Conservation (phyloP, 2,888 invertebrate genomes). For the Lepas anatifera region DNA sequence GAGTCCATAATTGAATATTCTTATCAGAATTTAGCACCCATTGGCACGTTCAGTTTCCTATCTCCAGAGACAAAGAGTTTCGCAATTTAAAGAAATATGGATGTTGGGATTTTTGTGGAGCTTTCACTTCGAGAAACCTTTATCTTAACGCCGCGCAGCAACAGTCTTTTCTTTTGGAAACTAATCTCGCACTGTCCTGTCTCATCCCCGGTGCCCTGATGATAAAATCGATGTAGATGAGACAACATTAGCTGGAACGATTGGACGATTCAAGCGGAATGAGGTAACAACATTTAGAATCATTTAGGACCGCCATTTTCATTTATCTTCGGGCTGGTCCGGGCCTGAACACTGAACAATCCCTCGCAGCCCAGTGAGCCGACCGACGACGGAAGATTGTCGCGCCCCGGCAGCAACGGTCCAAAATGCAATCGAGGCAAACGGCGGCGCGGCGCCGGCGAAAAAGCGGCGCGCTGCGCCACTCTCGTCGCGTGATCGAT, state of each 20-base stretch:
- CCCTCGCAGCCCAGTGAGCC: no score
- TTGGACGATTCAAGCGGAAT: slow-evolving; percentile 4
- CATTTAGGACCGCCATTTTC: slow-evolving; percentile 7
- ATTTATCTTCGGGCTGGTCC: neutral
- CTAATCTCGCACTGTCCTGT: neutral
- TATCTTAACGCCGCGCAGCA: neutral
- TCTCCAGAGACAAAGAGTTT: no score
- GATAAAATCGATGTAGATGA: slow-evolving; percentile 12
- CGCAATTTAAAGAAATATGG: no score
- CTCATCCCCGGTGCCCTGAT: neutral
- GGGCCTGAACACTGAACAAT: neutral
- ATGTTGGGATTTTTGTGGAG: no score
- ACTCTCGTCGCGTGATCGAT: no score
- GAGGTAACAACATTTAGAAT: slow-evolving; percentile 12
- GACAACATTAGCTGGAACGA: slow-evolving; percentile 5
- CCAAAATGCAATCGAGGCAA: no score
- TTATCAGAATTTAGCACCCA: no score
- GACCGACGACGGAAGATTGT: no score
- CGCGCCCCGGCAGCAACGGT: no score
- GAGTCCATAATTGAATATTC: no score
- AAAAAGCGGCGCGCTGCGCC: neutral
- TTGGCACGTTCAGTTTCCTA: no score
- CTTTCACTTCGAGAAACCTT: neutral
- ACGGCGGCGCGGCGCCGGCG: no score
- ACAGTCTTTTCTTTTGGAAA: neutral